Evolutionary conservation across 2,113 vertebrate species (phyloP), one percentile per base, ranked within the genome.

Genomic region (Eulemur rufifrons): DNA sequence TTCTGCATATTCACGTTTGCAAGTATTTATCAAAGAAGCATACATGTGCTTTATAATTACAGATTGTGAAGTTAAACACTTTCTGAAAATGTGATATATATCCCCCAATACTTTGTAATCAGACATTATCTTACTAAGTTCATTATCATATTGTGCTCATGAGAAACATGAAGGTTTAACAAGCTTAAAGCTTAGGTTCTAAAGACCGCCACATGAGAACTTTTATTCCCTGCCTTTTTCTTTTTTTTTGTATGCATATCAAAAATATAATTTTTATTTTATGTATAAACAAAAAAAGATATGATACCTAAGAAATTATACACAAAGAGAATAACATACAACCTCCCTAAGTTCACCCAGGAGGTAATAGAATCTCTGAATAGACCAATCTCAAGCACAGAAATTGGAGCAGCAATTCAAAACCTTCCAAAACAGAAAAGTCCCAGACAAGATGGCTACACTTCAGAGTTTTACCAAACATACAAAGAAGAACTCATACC

Each of bases 11-110:
- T 78, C 32, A 78, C 8, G 83, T 37, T 78, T 68, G 32, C 10
- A 94, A 73, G 23, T 89, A 77, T 73, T 86, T 83, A 76, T 86
- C 47, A 29, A 95, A 92, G 50, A 94, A 96, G 10, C 27, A 77
- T 73, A 66, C 5, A 50, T 45, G 21, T 37, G 50, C 27, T 45
- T 91, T 96, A 94, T 63, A 94, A 54, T 47, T 69, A 15, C 21
- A 97, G 88, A 63, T 76, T 45, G 34, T 66, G 1, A 93, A 77
- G 89, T 66, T 91, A 54, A 93, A 71, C 2, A 47, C 29, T 92
- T 95, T 34, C 61, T 86, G 15, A 86, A 89, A 94, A 78, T 77
- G 54, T 74, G 23, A 68, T 83, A 86, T 61, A 21, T 37, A 92
- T 6, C n/a, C 61, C 34, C 63, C 54, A 83, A 89, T 56, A 78